These are phyloP conservation scores for Diadumene lineata DNA, from an alignment of 92 coral and sea anemone species.

Conservation along the genomic window DNA sequence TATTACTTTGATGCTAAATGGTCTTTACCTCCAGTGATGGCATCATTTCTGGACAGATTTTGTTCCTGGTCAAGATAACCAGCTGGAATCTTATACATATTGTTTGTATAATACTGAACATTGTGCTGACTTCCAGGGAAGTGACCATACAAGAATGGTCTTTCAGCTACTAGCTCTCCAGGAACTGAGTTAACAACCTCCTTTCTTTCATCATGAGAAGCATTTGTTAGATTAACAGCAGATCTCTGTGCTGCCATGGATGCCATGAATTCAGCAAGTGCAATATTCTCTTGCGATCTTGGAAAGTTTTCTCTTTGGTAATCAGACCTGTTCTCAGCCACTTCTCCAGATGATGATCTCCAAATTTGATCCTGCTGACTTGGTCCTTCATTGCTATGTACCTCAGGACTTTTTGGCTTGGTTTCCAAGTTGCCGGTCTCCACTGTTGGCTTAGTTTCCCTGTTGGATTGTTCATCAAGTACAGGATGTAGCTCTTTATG, in stretches of 20 bases:
- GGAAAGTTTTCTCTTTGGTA: neutral
- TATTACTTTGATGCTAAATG: too few species aligned
- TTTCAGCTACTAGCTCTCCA: neutral
- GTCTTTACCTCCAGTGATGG: neutral
- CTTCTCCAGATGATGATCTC: neutral
- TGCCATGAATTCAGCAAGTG: conserved; percentile 44
- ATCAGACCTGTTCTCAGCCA: conserved; percentile 20
- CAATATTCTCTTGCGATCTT: conserved; percentile 34
- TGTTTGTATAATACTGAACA: neutral
- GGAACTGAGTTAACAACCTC: neutral
- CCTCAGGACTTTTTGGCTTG: neutral
- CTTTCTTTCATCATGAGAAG: neutral
- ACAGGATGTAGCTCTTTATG: conserved; percentile 76
- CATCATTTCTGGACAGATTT: neutral
- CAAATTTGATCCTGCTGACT: conserved; percentile 13
- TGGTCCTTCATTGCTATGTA: neutral
- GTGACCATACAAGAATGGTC: neutral
- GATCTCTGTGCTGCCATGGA: conserved; percentile 40
- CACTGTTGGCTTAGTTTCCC: neutral
- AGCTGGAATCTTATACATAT: neutral
- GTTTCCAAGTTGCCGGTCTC: neutral
- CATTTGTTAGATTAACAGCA: conserved; percentile 15
- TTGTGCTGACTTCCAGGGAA: neutral
- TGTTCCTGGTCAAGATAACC: neutral
- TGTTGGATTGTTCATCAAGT: conserved; percentile 6